Evolutionary conservation across 2,888 invertebrate genomes (phyloP).

Genomic region (Hoplodrina blanda): DNA sequence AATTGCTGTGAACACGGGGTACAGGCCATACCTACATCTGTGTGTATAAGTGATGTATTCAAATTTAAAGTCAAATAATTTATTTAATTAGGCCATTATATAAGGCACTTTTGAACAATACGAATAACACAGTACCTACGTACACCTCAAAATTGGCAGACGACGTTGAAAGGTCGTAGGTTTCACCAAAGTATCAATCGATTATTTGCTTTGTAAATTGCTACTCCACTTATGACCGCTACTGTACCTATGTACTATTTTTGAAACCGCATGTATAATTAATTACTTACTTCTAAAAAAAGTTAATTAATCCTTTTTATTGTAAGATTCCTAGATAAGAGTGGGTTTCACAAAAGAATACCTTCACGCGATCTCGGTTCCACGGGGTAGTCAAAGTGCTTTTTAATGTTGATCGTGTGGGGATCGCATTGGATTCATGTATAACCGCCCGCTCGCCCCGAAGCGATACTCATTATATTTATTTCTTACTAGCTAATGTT

Average conservation of each 20-base stretch:
- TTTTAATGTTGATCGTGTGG: slow-evolving; percentile 41
- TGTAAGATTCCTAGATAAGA: slow-evolving; percentile 21
- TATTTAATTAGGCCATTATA: no score
- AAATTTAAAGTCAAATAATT: no score
- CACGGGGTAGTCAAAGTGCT: slow-evolving; percentile 36
- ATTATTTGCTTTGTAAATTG: no score
- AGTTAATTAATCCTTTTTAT: slow-evolving; percentile 20
- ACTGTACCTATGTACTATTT: not conserved
- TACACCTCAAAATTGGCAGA: no score
- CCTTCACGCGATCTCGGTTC: slow-evolving; percentile 10
- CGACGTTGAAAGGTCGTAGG: no score
- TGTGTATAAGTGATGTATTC: no score
- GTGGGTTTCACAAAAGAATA: slow-evolving; percentile 16
- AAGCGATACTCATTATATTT: slow-evolving; percentile 6
- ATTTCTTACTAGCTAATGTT: slow-evolving; percentile 4
- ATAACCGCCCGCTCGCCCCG: not conserved
- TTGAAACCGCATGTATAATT: slow-evolving; percentile 19
- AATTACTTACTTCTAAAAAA: slow-evolving; percentile 16
- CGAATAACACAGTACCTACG: no score
- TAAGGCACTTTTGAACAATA: no score
- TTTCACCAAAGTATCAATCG: no score
- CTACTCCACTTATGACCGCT: no score
- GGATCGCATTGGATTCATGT: not conserved
- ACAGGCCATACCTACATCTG: no score
- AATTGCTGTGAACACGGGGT: no score